These are phyloP conservation scores for Promerops cafer DNA, from an alignment of 2,113 vertebrate species.

Conservation along the genomic window DNA sequence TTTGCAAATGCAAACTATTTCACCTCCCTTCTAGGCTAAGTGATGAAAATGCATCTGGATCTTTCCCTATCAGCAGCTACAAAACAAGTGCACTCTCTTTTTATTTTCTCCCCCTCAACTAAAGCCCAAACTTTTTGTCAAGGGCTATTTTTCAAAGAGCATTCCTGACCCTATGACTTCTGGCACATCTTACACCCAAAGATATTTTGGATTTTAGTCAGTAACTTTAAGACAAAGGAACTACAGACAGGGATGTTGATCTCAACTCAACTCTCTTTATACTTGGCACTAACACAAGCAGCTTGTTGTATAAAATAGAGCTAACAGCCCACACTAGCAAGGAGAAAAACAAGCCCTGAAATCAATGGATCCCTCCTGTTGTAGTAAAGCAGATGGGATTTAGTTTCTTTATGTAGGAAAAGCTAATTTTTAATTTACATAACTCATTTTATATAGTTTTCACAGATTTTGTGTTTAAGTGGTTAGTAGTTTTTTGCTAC, in stretches of 20 bases:
- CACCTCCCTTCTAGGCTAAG: background rate
- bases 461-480: background rate
- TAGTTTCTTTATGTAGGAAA: background rate
- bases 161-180: background rate
- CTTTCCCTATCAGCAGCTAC: background rate
- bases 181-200: background rate
- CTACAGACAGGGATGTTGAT: background rate
- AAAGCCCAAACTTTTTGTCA: background rate
- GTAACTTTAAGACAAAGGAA: constrained; percentile 17
- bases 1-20: background rate
- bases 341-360: constrained; percentile 3
- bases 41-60: background rate
- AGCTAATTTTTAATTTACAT: background rate
- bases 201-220: background rate
- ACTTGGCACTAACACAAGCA: background rate
- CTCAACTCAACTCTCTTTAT: background rate
- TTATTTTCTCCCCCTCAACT: background rate
- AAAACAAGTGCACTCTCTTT: background rate
- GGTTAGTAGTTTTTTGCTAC: background rate
- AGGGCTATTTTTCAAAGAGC: background rate
- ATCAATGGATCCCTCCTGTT: background rate
- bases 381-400: background rate
- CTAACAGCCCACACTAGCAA: background rate
- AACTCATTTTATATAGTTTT: background rate
- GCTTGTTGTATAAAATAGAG: background rate